Conservation (phyloP, 2,888 invertebrate species). For the Napeogenes sylphis region DNA sequence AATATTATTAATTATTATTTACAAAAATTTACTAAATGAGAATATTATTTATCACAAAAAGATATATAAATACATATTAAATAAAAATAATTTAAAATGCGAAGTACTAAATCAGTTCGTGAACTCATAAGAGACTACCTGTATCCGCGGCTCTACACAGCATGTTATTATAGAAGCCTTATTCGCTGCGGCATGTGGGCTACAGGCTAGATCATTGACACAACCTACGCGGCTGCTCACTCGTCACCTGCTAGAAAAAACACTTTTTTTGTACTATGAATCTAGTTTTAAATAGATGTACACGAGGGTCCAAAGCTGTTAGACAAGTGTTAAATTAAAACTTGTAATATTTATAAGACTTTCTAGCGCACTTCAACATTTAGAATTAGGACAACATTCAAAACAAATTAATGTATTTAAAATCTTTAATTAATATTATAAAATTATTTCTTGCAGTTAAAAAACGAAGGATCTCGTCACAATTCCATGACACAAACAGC, state of each 20-base stretch:
- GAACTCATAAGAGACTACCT: conserved; percentile 22
- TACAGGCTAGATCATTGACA: conserved; percentile 75
- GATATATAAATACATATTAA: not conserved
- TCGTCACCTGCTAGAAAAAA: conserved; percentile 73
- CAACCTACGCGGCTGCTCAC: conserved; percentile 69
- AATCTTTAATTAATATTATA: conserved; percentile 7
- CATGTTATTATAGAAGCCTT: conserved; percentile 72
- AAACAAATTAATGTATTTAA: conserved; percentile 27
- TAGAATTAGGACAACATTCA: conserved; percentile 47
- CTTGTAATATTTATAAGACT: conserved; percentile 22
- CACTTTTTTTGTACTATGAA: conserved; percentile 57
- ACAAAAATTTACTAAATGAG: too few species aligned
- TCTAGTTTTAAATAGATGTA: conserved; percentile 58
- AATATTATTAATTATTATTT: not conserved
- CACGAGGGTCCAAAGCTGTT: conserved; percentile 33
- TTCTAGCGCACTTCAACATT: conserved; percentile 30
- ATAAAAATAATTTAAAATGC: not conserved
- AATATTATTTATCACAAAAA: too few species aligned
- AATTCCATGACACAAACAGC: conserved; percentile 69
- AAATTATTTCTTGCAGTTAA: conserved; percentile 54
- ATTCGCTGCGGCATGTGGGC: conserved; percentile 75
- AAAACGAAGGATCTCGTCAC: conserved; percentile 69
- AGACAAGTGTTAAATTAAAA: conserved; percentile 29
- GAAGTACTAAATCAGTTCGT: conserved; percentile 3
- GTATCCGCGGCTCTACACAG: conserved; percentile 47